Evolutionary conservation across 2,888 invertebrate species (phyloP), one percentile per base, ranked within the genome.

Genomic region (Lymantria dispar): DNA sequence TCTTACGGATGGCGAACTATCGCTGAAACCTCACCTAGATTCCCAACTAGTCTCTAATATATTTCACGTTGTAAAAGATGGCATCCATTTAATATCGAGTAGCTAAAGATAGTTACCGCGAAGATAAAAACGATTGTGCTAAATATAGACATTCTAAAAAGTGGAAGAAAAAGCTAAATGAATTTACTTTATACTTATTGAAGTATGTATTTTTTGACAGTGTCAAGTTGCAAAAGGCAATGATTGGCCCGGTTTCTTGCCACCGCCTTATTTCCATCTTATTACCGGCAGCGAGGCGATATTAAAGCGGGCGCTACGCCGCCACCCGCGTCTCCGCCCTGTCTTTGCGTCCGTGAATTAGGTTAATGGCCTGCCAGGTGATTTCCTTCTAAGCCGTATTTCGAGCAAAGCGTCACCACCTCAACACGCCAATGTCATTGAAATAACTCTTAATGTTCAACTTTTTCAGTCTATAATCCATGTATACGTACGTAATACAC

Each of bases 351-450:
- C 87, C 85, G 85, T 87, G 87, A 91, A 91, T 91, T 91, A 88
- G 91, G 91, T 91, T 91, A 90, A 91, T 91, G 87, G 91, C 83
- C 84, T 88, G 88, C 87, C 87, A 87, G 90, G 88, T 89, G 88
- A 90, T 88, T 91, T 90, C 87, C 86, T 89, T 81, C 85, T 85
- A 78, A 89, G 83, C 80, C 78, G 78, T 84, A 80, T 87, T 87
- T 85, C 78, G 82, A 83, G 80, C 79, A 80, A 83, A 79, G 78
- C 79, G 77, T 80, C 77, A 73, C 77, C 74, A 77, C 80, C 83
- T 78, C 76, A 74, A 78, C 86, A 86, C 86, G 82, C 84, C 80
- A 84, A 80, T 83, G 78, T 80, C 80, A 74, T 79, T 74, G 74
- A 73, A 82, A 84, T 70, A 80, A 74, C 78, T 74, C 74, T 52